A percentile compares a stretch with the other conserved stretches of the same genome.
Evolutionary conservation across 2,797 vertebrate genomes (phyloP).

Genomic region (Danio jaintianensis): DNA sequence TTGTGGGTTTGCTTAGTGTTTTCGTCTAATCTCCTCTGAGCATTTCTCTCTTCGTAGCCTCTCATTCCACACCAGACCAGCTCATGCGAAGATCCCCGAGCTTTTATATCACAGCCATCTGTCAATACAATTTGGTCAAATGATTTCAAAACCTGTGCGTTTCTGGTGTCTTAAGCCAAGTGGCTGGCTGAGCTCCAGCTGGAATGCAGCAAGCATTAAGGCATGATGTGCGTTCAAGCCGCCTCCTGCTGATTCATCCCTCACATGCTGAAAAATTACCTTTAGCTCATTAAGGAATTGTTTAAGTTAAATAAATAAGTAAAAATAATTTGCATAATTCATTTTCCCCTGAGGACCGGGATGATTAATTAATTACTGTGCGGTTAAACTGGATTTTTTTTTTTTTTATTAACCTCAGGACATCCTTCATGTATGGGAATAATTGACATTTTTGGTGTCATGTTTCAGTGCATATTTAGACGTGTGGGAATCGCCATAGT

Average conservation of each 20-base stretch:
- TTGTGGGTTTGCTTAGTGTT: slow-evolving; percentile 18
- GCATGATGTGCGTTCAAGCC: slow-evolving; percentile 19
- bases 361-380: slow-evolving; percentile 80
- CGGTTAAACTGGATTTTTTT: slow-evolving; percentile 32
- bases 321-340: slow-evolving; percentile 76
- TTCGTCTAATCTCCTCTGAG: slow-evolving; percentile 20
- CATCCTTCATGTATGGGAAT: slow-evolving; percentile 20
- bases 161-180: slow-evolving; percentile 64
- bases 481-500: not conserved
- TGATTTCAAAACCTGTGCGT: slow-evolving; percentile 68
- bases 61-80: slow-evolving; percentile 49
- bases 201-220: slow-evolving; percentile 56
- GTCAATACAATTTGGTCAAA: slow-evolving; percentile 76
- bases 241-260: slow-evolving; percentile 31
- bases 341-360: slow-evolving; percentile 70
- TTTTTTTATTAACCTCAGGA: slow-evolving; percentile 15
- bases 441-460: not conserved
- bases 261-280: slow-evolving; percentile 40
- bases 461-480: not conserved
- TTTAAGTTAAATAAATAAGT: slow-evolving; percentile 15
- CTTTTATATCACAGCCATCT: slow-evolving; percentile 75
- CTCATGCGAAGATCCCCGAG: slow-evolving; percentile 70
- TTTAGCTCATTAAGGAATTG: slow-evolving; percentile 47
- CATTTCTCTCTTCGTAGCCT: not conserved
- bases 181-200: slow-evolving; percentile 71